Evolutionary conservation across 2,888 invertebrate genomes (phyloP), one percentile per base, ranked within the genome.

Genomic region (Neoitamus cyanurus): DNA sequence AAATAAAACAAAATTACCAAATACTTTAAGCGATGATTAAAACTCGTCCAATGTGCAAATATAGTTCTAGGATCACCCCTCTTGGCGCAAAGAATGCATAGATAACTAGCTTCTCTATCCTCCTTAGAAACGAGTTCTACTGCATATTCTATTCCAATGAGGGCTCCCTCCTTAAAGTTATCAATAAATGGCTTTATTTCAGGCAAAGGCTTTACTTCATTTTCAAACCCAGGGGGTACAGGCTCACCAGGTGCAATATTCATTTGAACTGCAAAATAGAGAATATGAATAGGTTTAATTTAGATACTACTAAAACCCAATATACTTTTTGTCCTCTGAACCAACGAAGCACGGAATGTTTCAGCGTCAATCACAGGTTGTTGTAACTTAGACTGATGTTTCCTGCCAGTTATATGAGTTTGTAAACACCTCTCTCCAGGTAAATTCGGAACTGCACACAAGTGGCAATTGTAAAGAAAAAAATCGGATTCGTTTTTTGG

Each of bases 61-160:
- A 96, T 95, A 80, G 95, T 96, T 72, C 95, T 93, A 31, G 94
- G 95, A 89, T 96, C 95, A 48, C 96, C 96, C 87, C 94, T 94
- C 90, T 96, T 96, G 88, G 94, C 93, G 90, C 97, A 97, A 86
- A 97, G 92, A 87, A 95, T 93, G 91, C 97, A 97, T 80, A 94
- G 92, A 90, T 97, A 97, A 80, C 93, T 91, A 0, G 96, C 95
- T 90, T 96, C 96, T 88, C 93, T 92, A 86, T 94, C 93, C 88
- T 94, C 92, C 88, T 94, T 94, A 82, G 95, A 93, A 42, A 93
- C 92, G 87, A 96, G 90, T 90, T 97, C 97, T 70, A 97, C 90
- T 75, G 96, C 91, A 90, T 96, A 97, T 90, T 97, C 97, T 84
- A 96, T 90, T n/a, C 96, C 97, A 84, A 96, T 89, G 75, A 94